phyloP scores from a whole-genome alignment of 1,140 invertebrate genomes.

The Ips nitidus region DNA sequence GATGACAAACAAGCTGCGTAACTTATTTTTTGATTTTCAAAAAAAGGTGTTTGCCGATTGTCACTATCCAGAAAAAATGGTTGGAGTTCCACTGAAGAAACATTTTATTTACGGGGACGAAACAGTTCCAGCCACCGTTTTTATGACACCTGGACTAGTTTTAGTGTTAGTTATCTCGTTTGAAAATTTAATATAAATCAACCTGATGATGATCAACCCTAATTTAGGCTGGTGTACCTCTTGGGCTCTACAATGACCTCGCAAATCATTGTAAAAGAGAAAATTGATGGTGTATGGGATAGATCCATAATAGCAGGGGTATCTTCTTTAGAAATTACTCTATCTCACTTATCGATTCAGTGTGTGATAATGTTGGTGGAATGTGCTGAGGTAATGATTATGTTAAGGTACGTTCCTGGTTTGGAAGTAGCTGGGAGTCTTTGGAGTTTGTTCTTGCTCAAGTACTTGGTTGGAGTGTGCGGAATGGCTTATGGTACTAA shows the following conservation, averaged over 20 bases:
- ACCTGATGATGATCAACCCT: not conserved
- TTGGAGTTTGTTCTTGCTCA: slow-evolving; percentile 38
- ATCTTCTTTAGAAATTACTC: slow-evolving; percentile 56
- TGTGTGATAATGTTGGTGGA: slow-evolving; percentile 66
- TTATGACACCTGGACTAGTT: slow-evolving; percentile 77
- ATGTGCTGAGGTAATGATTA: slow-evolving; percentile 57
- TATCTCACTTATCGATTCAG: slow-evolving; percentile 78
- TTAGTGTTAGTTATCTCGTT: slow-evolving; percentile 60
- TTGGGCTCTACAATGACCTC: slow-evolving; percentile 77
- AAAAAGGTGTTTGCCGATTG: slow-evolving; percentile 61
- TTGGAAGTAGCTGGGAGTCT: slow-evolving; percentile 44
- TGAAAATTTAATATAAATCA: not conserved
- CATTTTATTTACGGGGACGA: slow-evolving; percentile 65
- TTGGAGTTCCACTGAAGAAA: slow-evolving; percentile 62
- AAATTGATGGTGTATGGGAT: slow-evolving; percentile 77
- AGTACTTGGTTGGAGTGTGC: slow-evolving; percentile 53
- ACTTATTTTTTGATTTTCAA: slow-evolving; percentile 64
- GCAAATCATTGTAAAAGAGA: slow-evolving; percentile 77
- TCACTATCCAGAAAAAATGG: slow-evolving; percentile 58
- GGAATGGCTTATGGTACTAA: slow-evolving; percentile 58
- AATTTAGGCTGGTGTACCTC: slow-evolving; percentile 69
- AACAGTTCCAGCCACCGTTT: slow-evolving; percentile 67
- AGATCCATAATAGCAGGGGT: slow-evolving; percentile 74
- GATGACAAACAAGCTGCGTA: slow-evolving; percentile 63
- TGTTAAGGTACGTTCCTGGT: slow-evolving; percentile 55